Percentiles rank a stretch among this genome's conserved stretches.
Evolutionary conservation across 2,797 vertebrate species (phyloP).

Genomic region (Poeciliopsis presidionis): DNA sequence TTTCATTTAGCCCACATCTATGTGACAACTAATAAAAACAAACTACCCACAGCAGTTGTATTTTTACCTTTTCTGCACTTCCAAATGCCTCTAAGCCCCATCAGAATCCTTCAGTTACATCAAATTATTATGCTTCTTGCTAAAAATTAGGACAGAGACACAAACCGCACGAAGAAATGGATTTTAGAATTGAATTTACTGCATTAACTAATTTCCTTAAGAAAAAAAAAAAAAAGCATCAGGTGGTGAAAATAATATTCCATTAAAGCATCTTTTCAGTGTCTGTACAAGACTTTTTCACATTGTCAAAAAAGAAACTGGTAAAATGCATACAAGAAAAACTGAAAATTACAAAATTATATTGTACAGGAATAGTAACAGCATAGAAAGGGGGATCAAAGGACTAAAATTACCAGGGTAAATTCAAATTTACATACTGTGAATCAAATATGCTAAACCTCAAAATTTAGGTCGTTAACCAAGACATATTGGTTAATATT

Average conservation of each 20-base stretch:
- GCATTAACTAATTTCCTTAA: conserved; percentile 32
- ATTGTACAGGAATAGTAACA: conserved; percentile 27
- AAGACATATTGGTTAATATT: conserved; percentile 23
- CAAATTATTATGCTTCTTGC: neutral
- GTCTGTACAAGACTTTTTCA: conserved; percentile 41
- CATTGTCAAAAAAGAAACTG: conserved; percentile 31
- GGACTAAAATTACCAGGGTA: conserved; percentile 36
- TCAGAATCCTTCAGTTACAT: neutral
- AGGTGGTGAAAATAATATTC: conserved; percentile 41
- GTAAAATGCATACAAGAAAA: conserved; percentile 27
- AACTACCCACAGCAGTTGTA: neutral
- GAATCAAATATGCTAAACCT: conserved; percentile 41
- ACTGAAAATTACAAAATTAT: conserved; percentile 48
- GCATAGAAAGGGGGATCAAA: conserved; percentile 41
- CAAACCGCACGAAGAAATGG: neutral
- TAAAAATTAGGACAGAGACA: neutral
- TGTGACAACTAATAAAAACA: neutral
- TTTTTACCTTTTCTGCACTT: neutral
- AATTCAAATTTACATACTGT: conserved; percentile 28
- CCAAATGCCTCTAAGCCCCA: neutral
- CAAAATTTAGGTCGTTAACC: conserved; percentile 8
- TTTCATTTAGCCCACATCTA: neutral
- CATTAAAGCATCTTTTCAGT: conserved; percentile 29
- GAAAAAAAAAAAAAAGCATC: conserved; percentile 47
- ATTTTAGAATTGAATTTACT: conserved; percentile 57